Evolutionary conservation across 2,797 vertebrate species (phyloP).

Genomic region (Emydoidea blandingii): DNA sequence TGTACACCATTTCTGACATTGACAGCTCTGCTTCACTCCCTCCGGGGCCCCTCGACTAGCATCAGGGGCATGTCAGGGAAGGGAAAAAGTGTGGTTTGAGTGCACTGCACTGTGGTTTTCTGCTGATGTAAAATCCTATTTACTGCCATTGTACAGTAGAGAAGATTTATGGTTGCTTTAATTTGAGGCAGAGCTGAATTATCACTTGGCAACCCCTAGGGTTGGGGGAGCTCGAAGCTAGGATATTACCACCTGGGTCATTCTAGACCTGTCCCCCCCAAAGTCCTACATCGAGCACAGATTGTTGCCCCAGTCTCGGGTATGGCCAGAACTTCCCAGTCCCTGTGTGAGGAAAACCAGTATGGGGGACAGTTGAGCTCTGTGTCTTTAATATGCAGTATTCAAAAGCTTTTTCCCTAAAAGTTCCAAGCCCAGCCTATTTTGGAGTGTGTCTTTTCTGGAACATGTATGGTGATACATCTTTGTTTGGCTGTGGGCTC

Average conservation of each 20-base stretch:
- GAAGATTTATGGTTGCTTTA: neutral
- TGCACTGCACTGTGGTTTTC: neutral
- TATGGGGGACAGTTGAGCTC: neutral
- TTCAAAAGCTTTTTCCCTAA: neutral
- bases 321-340: neutral
- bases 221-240: neutral
- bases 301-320: no score
- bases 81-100: neutral
- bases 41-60: neutral
- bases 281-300: neutral
- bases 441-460: neutral
- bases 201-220: neutral
- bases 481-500: neutral
- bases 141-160: neutral
- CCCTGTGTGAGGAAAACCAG: neutral
- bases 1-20: neutral
- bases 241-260: neutral
- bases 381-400: neutral
- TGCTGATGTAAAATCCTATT: neutral
- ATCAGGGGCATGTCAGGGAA: neutral
- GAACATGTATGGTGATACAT: neutral
- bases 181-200: neutral
- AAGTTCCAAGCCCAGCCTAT: neutral
- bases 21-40: neutral
- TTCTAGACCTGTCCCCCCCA: neutral